Base-by-base conservation (phyloP, 2,797 vertebrate genomes). In the Arctocebus calabarensis region DNA sequence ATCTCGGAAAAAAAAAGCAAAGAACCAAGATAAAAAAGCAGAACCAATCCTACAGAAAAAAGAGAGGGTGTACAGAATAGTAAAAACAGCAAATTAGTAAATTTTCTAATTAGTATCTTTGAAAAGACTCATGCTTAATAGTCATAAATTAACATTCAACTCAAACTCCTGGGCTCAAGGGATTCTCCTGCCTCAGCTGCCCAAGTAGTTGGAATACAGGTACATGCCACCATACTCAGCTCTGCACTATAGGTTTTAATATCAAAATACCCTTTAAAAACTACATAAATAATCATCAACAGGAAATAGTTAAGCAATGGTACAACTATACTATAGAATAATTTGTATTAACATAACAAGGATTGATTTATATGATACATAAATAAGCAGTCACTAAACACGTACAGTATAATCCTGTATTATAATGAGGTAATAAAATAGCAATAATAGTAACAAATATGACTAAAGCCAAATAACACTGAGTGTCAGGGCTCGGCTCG, bases 261-360 rank as follows among this genome's bases (percentile, higher is more conserved):
- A 81, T 8, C 3, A 57, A 52, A 68, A 45, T 34, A 77, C 7
- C 2, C 12, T 22, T 74, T 29, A 57, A 55, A 61, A 93, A 90
- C 43, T 62, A 86, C 11, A 55, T 20, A 90, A 82, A 81, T 62
- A 70, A 32, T 57, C 79, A 78, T 43, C 55, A 73, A 84, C 4
- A 88, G 71, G 29, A 88, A 74, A 64, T 45, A 25, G 87, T 78
- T 66, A 90, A 90, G 45, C 85, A 62, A 83, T 57, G 34, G 19
- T 48, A 55, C 17, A 81, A 81, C 57, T 73, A 81, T 17, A 71
- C 52, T 59, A 88, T 1, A 81, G 23, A 52, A 78, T 7, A 19
- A n/a, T 62, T 43, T 48, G 0, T 64, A 82, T 20, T 19, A 12
- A 82, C 68, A 59, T 6, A 37, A 25, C 52, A 82, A 82, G 82